A percentile compares a stretch with the other conserved stretches of the same genome.
Evolutionary conservation across 2,888 invertebrate species (phyloP).

Genomic region (Argynnis bischoffii): DNA sequence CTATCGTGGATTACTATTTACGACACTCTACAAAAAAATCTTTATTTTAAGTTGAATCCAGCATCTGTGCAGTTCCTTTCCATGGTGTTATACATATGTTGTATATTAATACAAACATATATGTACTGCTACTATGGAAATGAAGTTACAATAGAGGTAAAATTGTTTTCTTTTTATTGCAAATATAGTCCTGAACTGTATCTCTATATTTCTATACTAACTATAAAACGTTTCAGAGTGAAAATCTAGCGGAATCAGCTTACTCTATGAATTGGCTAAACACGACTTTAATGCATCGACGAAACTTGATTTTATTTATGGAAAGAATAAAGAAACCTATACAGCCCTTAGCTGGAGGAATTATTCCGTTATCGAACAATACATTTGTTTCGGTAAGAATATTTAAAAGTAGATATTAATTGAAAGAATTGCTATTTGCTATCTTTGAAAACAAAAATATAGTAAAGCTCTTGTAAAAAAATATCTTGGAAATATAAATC

Average conservation of each 20-base stretch:
- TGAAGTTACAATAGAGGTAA: conserved; percentile 49
- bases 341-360: conserved; percentile 61
- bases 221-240: conserved; percentile 46
- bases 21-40: background rate
- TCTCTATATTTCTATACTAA: too few relatives aligned
- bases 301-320: conserved; percentile 65
- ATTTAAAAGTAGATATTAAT: too few relatives aligned
- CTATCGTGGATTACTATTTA: background rate
- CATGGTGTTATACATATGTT: conserved; percentile 58
- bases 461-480: too few relatives aligned
- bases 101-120: conserved; percentile 55
- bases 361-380: conserved; percentile 66
- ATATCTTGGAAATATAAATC: too few relatives aligned
- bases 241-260: conserved; percentile 52
- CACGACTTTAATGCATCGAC: conserved; percentile 47
- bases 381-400: conserved; percentile 66
- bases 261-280: conserved; percentile 55
- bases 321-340: conserved; percentile 65
- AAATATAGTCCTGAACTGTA: too few relatives aligned
- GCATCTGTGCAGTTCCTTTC: conserved; percentile 56
- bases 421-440: background rate
- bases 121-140: conserved; percentile 62
- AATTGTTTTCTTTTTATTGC: background rate
- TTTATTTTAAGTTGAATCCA: conserved; percentile 51
- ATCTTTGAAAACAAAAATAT: too few relatives aligned